Percentiles rank a stretch among this genome's conserved stretches.
Evolutionary conservation across 2,888 invertebrate genomes (phyloP).

Genomic region (Euproctis similis): DNA sequence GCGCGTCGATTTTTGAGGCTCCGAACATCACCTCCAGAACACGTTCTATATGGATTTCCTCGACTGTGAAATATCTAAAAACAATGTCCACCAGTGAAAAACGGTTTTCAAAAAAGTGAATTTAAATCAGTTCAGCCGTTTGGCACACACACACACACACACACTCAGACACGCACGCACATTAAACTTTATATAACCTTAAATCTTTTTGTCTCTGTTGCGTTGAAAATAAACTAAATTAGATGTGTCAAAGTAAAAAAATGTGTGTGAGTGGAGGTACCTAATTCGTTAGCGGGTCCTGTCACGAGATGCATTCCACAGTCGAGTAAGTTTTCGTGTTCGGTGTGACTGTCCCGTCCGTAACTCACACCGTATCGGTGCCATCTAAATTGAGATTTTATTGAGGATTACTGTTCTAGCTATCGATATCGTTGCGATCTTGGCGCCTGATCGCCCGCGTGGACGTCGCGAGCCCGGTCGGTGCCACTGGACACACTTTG

Average conservation of each 20-base stretch:
- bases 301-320: conserved; percentile 64
- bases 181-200: no score
- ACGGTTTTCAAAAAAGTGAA: no score
- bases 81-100: no score
- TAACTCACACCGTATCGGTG: conserved; percentile 72
- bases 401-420: conserved; percentile 75
- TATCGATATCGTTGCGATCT: conserved; percentile 73
- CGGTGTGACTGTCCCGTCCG: conserved; percentile 60
- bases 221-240: conserved; percentile 40
- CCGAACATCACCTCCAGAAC: no score
- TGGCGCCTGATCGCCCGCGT: conserved; percentile 66
- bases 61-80: no score
- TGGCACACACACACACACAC: no score
- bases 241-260: conserved; percentile 32
- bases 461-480: conserved; percentile 29
- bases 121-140: no score
- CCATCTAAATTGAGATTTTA: conserved; percentile 77
- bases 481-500: conserved; percentile 36
- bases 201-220: no score
- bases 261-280: conserved; percentile 40
- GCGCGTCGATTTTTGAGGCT: no score
- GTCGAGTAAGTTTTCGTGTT: conserved; percentile 75
- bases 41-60: no score
- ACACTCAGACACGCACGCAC: no score
- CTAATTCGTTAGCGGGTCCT: conserved; percentile 72